Evolutionary conservation across 2,888 invertebrate genomes (phyloP).

Genomic region (Pogonocherus hispidulus): DNA sequence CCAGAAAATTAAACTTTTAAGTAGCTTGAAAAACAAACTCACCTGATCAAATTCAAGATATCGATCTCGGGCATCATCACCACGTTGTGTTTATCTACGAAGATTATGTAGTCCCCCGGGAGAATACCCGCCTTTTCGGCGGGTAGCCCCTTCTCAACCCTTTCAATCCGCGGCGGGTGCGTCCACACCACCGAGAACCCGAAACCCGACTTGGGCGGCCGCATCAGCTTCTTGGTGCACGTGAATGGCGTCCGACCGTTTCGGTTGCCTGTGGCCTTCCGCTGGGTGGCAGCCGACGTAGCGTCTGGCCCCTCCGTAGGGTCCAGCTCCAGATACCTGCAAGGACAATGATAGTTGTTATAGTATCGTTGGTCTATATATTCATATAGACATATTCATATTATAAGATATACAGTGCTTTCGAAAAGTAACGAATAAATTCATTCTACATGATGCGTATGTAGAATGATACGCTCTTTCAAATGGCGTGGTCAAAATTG

Average conservation of each 20-base stretch:
- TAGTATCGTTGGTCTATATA: constrained; percentile 52
- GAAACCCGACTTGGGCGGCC: constrained; percentile 73
- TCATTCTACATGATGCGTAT: no score
- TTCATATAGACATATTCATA: no score
- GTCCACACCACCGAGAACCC: constrained; percentile 94
- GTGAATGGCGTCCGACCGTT: constrained; percentile 86
- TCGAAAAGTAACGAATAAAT: no score
- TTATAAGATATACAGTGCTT: no score
- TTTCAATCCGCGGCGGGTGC: constrained; percentile 86
- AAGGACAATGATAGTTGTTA: constrained; percentile 1
- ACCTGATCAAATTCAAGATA: constrained; percentile 73
- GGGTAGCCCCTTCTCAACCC: constrained; percentile 85
- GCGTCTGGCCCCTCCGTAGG: constrained; percentile 79
- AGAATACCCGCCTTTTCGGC: constrained; percentile 87
- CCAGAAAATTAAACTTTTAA: no score
- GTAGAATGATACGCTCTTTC: no score
- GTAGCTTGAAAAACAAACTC: constrained; percentile 53
- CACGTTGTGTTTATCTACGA: constrained; percentile 89
- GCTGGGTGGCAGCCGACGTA: constrained; percentile 70
- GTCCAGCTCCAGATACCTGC: constrained; percentile 82
- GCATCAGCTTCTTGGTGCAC: constrained; percentile 76
- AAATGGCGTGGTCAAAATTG: no score
- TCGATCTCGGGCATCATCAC: constrained; percentile 86
- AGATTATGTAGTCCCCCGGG: constrained; percentile 90
- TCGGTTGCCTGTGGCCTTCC: constrained; percentile 70